Evolutionary conservation across 2,888 invertebrate species (phyloP).

Genomic region (Eupithecia abbreviata): DNA sequence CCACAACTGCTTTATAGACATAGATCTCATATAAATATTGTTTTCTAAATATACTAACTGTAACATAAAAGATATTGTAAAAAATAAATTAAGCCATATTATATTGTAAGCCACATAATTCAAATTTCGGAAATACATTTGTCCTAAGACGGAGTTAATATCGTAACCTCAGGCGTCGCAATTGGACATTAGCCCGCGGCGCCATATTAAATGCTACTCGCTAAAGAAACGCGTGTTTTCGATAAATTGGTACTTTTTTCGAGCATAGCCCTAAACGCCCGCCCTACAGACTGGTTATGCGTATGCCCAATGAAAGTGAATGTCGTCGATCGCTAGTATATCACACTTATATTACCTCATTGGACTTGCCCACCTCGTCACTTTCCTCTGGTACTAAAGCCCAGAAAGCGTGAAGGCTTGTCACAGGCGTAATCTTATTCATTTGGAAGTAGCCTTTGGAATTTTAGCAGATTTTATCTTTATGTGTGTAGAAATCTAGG

Average conservation of each 20-base stretch:
- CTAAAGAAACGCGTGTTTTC: neutral
- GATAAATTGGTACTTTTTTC: neutral
- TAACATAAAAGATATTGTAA: too few relatives aligned
- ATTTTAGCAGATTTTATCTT: slow-evolving; percentile 26
- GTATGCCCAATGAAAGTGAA: slow-evolving; percentile 69
- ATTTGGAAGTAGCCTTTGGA: slow-evolving; percentile 23
- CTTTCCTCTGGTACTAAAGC: slow-evolving; percentile 65
- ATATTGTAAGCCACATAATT: too few relatives aligned
- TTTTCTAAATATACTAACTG: too few relatives aligned
- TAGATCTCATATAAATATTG: too few relatives aligned
- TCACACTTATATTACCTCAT: slow-evolving; percentile 72
- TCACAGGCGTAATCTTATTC: slow-evolving; percentile 48
- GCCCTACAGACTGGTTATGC: slow-evolving; percentile 49
- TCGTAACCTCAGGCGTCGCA: too few relatives aligned
- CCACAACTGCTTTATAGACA: too few relatives aligned
- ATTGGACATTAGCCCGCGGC: too few relatives aligned
- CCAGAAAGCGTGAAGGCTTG: slow-evolving; percentile 76
- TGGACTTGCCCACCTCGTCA: slow-evolving; percentile 71
- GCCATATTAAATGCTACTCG: too few relatives aligned
- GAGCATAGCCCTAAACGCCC: slow-evolving; percentile 17
- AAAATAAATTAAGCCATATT: too few relatives aligned
- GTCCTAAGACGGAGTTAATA: too few relatives aligned
- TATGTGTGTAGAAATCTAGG: slow-evolving; percentile 19
- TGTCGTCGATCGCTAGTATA: slow-evolving; percentile 65
- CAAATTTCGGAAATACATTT: too few relatives aligned